phyloP scores from a whole-genome alignment of 2,113 vertebrate species.

The Zosterops borbonicus region DNA sequence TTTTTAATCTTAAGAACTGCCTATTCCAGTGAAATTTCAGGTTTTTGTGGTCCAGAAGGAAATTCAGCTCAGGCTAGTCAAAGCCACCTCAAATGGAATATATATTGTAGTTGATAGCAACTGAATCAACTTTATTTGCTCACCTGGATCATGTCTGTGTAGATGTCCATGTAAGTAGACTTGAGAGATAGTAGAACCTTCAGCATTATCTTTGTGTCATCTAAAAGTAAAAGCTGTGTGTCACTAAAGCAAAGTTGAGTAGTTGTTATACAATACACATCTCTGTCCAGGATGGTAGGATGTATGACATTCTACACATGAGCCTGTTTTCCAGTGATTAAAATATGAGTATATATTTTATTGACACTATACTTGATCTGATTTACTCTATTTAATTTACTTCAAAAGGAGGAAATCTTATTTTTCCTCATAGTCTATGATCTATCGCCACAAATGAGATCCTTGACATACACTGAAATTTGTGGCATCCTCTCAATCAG shows the following conservation, averaged over 20 bases:
- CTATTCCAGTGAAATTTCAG: background rate
- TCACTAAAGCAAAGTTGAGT: background rate
- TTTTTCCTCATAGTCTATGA: background rate
- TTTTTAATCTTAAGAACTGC: background rate
- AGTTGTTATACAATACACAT: background rate
- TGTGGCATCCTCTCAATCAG: background rate
- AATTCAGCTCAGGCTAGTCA: background rate
- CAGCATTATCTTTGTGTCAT: background rate
- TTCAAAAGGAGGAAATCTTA: background rate
- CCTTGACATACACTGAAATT: background rate
- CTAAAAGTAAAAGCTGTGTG: background rate
- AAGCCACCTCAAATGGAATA: background rate
- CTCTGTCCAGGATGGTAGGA: background rate
- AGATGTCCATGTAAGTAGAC: background rate
- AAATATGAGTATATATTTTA: background rate
- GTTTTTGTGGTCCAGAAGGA: background rate
- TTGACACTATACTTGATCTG: background rate
- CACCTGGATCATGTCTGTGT: background rate
- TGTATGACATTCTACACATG: background rate
- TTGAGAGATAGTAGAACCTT: background rate
- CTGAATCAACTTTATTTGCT: background rate
- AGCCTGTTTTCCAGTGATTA: background rate
- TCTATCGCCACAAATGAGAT: background rate
- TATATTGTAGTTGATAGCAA: background rate
- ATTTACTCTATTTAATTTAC: constrained; percentile 34